Base-by-base conservation (phyloP, 2,888 invertebrate species). In the Drosophila eohydei region DNA sequence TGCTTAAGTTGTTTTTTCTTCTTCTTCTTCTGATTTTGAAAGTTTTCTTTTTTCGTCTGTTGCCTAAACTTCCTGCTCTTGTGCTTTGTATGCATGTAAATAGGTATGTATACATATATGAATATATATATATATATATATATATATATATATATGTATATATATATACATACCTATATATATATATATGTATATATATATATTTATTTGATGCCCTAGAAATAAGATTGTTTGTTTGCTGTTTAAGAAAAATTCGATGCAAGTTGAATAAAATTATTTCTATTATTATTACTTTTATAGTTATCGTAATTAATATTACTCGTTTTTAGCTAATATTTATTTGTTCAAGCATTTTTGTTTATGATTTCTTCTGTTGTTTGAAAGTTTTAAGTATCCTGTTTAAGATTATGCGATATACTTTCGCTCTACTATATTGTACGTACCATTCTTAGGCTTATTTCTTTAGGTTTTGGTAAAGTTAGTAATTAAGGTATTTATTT, bases 1-100 rank as follows among this genome's bases (percentile, higher is more conserved):
- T 86, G 90, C 83, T 87, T 78, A 88, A 89, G 80, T 84, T 80
- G 91, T 92, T 92, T 92, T 88, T 65, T 59, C 40, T 9, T 38
- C 54, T 41, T 55, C 12, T 44, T 57, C 11, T 89, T 88, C 79
- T 16, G 44, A 58, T 62, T 38, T 56, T 55, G 32, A 30, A 57
- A 41, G 11, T n/a, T 16, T 32, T 16, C n/a, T 16, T 6, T 32
- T 61, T 66, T 36, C 32, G 0, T 36, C 21, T n/a, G n/a, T 55
- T 63, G 14, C 12, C 34, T 65, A 48, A 43, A 52, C 61, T 61
- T 74, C 12, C 54, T 59, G 51, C 51, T 71, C 26, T 73, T 71
- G 74, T 76, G 72, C 72, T 34, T 72, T 65, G 66, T 32, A 32
- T 50, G 46, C 67, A 73, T 76, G 64, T 72, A 54, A 70, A 70